These are phyloP conservation scores for Sesamia nonagrioides DNA, from an alignment of 1,140 invertebrate species.

Conservation along the genomic window DNA sequence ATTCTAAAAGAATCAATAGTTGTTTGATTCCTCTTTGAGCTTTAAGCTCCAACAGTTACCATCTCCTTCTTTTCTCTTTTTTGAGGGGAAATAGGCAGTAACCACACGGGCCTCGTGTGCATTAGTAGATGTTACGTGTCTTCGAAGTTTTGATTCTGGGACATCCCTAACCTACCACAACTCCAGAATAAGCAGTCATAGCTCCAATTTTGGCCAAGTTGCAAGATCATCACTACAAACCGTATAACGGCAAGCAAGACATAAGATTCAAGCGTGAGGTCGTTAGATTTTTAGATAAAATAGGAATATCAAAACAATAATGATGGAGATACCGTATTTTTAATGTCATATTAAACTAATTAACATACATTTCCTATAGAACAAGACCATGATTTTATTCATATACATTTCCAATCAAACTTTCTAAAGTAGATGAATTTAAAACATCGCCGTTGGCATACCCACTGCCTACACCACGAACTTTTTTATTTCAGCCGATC, in stretches of 20 bases:
- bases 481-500: constrained; percentile 54
- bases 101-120: no score
- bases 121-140: no score
- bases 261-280: background rate
- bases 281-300: background rate
- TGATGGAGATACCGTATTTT: background rate
- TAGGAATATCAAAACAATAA: background rate
- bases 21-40: no score
- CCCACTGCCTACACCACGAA: constrained; percentile 9
- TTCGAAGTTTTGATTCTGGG: no score
- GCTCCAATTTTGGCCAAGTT: background rate
- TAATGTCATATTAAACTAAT: constrained; percentile 10
- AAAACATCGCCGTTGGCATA: constrained; percentile 30
- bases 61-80: no score
- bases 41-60: no score
- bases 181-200: no score
- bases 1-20: no score
- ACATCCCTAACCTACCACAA: no score
- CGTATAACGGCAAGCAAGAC: background rate
- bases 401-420: constrained; percentile 19
- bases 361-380: constrained; percentile 20
- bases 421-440: constrained; percentile 44
- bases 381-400: constrained; percentile 21
- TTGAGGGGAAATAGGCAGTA: no score
- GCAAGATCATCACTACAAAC: background rate